phyloP scores from a whole-genome alignment of 2,113 vertebrate genomes.

The Coptodon bakossiorum region DNA sequence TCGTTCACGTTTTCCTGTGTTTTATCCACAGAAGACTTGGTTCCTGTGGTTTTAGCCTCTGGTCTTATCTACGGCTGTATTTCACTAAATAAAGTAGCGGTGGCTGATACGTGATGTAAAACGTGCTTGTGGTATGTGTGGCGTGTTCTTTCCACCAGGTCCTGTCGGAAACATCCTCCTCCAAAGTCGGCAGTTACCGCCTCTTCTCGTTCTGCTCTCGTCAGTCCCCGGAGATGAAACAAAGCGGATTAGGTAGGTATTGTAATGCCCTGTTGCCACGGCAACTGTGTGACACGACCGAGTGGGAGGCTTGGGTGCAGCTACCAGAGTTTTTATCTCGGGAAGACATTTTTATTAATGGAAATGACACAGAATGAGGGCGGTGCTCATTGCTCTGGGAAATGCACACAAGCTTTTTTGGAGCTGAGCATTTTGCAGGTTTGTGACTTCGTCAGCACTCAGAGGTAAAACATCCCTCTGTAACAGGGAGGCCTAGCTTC shows the following conservation, averaged over 20 bases:
- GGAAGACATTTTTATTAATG: not conserved
- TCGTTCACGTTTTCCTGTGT: not conserved
- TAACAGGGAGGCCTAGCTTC: not conserved
- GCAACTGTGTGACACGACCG: not conserved
- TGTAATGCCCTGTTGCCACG: not conserved
- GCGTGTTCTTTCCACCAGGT: constrained; percentile 70
- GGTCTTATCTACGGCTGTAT: not conserved
- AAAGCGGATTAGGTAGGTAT: constrained; percentile 91
- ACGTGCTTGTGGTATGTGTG: not conserved
- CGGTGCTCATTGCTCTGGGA: not conserved
- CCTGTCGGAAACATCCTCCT: constrained; percentile 87
- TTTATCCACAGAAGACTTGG: not conserved
- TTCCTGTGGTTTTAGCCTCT: not conserved
- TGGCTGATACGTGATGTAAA: not conserved
- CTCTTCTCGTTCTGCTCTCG: constrained; percentile 91
- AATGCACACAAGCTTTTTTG: not conserved
- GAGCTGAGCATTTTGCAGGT: not conserved
- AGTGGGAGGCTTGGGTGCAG: not conserved
- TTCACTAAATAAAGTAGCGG: not conserved
- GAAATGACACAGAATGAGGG: not conserved
- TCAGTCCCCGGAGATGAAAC: constrained; percentile 93
- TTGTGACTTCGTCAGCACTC: not conserved
- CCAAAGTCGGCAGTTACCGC: constrained; percentile 86
- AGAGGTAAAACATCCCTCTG: not conserved
- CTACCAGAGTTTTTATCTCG: not conserved